Evolutionary conservation across 2,797 vertebrate genomes (phyloP), one percentile per base, ranked within the genome.

Genomic region (Acipenser oxyrinchus): DNA sequence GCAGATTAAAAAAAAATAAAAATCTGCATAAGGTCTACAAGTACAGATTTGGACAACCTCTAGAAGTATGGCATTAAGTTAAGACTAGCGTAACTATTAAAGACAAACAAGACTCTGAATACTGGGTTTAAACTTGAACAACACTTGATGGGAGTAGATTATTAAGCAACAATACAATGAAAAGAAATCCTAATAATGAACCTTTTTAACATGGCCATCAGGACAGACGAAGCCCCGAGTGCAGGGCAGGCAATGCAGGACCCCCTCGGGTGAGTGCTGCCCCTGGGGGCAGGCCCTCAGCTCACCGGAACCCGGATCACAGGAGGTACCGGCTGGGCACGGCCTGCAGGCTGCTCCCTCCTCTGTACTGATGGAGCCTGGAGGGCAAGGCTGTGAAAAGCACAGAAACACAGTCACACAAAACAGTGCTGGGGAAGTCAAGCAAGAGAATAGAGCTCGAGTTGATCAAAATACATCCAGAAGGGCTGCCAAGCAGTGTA

Each of bases 271-370:
- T 0, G 91, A 96, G 76, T 90, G 84, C 49, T 83, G 84, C 8
- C 93, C 92, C 2, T 85, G 77, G n/a, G 69, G 76, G 60, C 93
- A 95, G 58, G 82, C 75, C 64, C 73, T 82, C 13, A 86, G 80
- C 4, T 59, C 70, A 3, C 88, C 87, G 0, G 60, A 77, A 50
- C 0, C 59, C 0, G 77, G 75, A 60, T 93, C 77, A 65, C 93
- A 95, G 0, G 83, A 84, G 60, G 86, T 90, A 11, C 93, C 93
- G 10, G 83, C 69, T 4, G 93, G 93, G 76, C 93, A 96, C 0
- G 87, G 77, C 6, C 76, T 79, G 70, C 93, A 96, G 69, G 86
- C 86, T 10, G 79, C 82, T 75, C 87, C 70, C 13, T 88, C 91
- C 64, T 90, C 89, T 37, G 89, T 79, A 74, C 90, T 93, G 62